Percentiles rank a stretch among this genome's conserved stretches.
These are phyloP conservation scores for Heliornis fulica DNA, from an alignment of 2,113 vertebrate species.

Conservation along the genomic window DNA sequence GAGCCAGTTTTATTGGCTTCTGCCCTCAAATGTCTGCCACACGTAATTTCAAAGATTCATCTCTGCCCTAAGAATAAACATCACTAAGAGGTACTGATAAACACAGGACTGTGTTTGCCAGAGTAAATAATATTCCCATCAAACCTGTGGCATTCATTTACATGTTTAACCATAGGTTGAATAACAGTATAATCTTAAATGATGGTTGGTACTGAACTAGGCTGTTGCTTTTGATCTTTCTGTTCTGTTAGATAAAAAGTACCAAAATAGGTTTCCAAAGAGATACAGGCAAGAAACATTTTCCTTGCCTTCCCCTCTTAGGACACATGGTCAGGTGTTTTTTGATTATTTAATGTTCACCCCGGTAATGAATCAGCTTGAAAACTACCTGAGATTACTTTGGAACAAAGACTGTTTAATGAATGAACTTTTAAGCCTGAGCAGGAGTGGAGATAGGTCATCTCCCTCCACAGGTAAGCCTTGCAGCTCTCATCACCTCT, in stretches of 20 bases:
- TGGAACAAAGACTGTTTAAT: neutral
- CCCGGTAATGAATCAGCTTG: neutral
- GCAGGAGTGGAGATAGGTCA: neutral
- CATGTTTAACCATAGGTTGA: neutral
- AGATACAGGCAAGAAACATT: neutral
- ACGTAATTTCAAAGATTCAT: neutral
- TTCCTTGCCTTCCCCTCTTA: neutral
- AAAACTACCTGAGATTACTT: neutral
- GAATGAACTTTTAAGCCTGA: neutral
- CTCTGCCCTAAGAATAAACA: neutral
- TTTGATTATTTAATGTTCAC: neutral
- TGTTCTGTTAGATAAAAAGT: neutral
- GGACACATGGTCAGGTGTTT: fast-evolving
- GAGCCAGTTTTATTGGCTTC: neutral
- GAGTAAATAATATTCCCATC: neutral
- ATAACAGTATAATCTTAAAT: neutral
- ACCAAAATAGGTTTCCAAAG: neutral
- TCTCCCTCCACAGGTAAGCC: neutral
- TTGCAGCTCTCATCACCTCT: neutral
- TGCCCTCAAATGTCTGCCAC: neutral
- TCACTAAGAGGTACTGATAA: neutral
- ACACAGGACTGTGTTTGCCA: neutral
- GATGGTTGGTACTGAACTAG: neutral
- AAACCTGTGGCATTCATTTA: neutral
- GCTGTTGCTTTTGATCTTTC: neutral